phyloP scores from a whole-genome alignment of 2,797 vertebrate genomes.

The Smutsia gigantea region DNA sequence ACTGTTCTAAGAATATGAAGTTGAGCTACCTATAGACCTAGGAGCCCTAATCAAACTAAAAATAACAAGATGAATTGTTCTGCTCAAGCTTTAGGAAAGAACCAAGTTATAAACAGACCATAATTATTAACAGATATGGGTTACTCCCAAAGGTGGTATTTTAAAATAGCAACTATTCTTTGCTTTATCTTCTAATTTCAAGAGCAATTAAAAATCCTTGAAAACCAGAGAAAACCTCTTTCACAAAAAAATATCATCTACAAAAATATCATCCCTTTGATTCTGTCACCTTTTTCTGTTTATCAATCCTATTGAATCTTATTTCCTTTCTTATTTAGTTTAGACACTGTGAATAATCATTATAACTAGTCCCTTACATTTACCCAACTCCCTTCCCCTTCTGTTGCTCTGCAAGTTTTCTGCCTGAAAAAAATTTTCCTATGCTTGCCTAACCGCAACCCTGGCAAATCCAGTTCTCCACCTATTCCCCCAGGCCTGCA shows the following conservation, averaged over 20 bases:
- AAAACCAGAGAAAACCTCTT: background rate
- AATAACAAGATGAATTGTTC: background rate
- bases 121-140: background rate
- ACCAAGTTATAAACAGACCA: background rate
- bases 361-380: background rate
- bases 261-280: background rate
- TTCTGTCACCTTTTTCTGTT: background rate
- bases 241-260: background rate
- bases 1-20: background rate
- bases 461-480: background rate
- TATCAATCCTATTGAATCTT: background rate
- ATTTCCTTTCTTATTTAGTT: background rate
- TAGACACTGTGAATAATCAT: background rate
- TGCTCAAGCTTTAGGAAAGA: background rate
- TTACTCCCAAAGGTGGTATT: background rate
- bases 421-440: background rate
- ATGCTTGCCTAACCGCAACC: background rate
- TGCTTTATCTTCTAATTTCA: slow-evolving; percentile 3
- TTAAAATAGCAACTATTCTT: background rate
- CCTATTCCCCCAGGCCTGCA: background rate
- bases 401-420: background rate
- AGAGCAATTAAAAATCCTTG: background rate
- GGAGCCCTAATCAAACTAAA: background rate
- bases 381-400: background rate
- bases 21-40: background rate